Evolutionary conservation across 2,113 vertebrate species (phyloP).

Genomic region (Platichthys flesus): DNA sequence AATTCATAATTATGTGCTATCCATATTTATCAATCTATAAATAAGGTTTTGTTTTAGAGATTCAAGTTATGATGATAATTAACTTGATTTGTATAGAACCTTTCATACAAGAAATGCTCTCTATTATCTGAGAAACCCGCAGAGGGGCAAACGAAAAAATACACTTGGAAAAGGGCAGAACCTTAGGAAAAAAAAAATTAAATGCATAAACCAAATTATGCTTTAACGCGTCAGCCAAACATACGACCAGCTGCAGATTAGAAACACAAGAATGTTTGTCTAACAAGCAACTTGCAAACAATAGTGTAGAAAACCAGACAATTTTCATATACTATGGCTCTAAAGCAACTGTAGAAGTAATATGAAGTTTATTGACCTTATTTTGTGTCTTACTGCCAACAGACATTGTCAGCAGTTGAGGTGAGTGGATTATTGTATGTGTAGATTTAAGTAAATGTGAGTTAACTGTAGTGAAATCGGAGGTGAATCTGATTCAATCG

Average conservation of each 20-base stretch:
- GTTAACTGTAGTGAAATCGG: too few relatives aligned
- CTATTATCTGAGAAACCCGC: neutral
- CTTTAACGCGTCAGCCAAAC: too few relatives aligned
- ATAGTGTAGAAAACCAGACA: neutral
- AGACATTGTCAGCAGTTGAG: too few relatives aligned
- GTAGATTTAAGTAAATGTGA: too few relatives aligned
- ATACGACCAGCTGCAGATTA: too few relatives aligned
- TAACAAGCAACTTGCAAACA: neutral
- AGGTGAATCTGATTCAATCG: too few relatives aligned
- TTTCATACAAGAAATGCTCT: neutral
- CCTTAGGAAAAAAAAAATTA: neutral
- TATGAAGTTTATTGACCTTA: too few relatives aligned
- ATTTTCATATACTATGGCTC: neutral
- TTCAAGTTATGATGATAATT: neutral
- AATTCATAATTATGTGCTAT: neutral
- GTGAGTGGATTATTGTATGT: too few relatives aligned
- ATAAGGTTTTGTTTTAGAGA: slow-evolving; percentile 6
- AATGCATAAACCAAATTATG: too few relatives aligned
- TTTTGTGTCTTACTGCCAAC: too few relatives aligned
- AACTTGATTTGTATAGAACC: too few relatives aligned
- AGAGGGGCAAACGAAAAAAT: neutral
- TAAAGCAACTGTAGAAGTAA: too few relatives aligned
- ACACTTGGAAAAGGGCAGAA: neutral
- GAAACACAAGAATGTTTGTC: neutral
- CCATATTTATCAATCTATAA: neutral